Evolutionary conservation across 2,797 vertebrate species (phyloP), one percentile per base, ranked within the genome.

Genomic region (Danio choprae): DNA sequence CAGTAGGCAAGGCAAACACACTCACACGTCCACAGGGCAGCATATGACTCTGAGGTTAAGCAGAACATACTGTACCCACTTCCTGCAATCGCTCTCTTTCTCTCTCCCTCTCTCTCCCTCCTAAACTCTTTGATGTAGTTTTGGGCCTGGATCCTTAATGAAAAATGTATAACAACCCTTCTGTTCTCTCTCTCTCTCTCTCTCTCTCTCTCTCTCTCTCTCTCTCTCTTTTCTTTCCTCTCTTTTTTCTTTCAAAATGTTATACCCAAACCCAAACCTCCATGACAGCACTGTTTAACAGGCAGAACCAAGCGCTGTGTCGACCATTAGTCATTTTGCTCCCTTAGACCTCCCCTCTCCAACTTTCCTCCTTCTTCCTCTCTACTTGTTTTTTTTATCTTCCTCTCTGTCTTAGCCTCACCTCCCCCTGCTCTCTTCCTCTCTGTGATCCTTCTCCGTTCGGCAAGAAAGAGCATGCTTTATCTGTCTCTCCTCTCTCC

Each of bases 81-180:
- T 81, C 76, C 77, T 60, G 64, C 53, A 70, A 64, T 79, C 69
- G 58, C 63, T 77, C 79, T 86, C 84, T 67, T 46, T 71, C 81
- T 63, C 68, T 63, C 75, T 51, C 36, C 79, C 40, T 15, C 43
- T 67, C 59, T 44, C 56, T 82, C 70, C 50, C 82, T 83, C 73
- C 29, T 77, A n/a, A 80, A 72, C 38, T 81, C 85, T 83, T 94
- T 94, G 94, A 94, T 93, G 93, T 93, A 92, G 91, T 91, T 92
- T 91, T 90, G 90, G 91, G 93, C 92, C 92, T 92, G 90, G 91
- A 93, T 93, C 91, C 89, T 91, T 93, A 94, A 94, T 94, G 91
- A 95, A 94, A 94, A 93, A 94, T 94, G 90, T 93, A 94, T 93
- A 94, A 92, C 93, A 93, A 90, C 88, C 89, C 88, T 90, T 89